Percentiles rank a stretch among this genome's conserved stretches.
These are phyloP conservation scores for Heterodera carotae DNA, from an alignment of 1,140 invertebrate genomes.

Conservation along the genomic window DNA sequence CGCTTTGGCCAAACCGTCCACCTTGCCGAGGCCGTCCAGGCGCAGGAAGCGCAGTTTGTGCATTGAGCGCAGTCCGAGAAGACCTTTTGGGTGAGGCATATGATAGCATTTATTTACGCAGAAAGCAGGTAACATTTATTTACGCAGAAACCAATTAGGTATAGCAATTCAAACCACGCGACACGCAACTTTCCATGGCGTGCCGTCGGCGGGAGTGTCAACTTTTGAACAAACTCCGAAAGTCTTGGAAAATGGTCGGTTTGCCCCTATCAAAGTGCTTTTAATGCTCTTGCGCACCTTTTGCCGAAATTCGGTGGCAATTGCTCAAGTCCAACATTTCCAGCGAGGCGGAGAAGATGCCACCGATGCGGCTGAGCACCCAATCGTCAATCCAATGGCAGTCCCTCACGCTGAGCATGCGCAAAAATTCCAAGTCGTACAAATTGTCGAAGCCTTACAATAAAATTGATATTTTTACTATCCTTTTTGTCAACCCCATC, in stretches of 20 bases:
- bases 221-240: too few relatives aligned
- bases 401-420: constrained; percentile 73
- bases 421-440: constrained; percentile 70
- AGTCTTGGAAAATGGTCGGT: too few relatives aligned
- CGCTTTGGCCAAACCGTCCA: constrained; percentile 62
- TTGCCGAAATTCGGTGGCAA: constrained; percentile 72
- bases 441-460: constrained; percentile 58
- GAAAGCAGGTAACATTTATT: too few relatives aligned
- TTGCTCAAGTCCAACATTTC: constrained; percentile 77
- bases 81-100: constrained; percentile 65
- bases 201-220: too few relatives aligned
- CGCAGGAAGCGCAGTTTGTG: constrained; percentile 66
- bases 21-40: constrained; percentile 63
- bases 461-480: constrained; percentile 32
- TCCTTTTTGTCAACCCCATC: too few relatives aligned
- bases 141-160: too few relatives aligned
- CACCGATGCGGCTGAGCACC: constrained; percentile 73
- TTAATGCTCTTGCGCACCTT: too few relatives aligned
- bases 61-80: constrained; percentile 73
- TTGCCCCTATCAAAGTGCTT: too few relatives aligned
- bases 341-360: constrained; percentile 70
- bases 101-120: too few relatives aligned
- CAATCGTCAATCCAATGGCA: constrained; percentile 76
- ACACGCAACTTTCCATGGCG: too few relatives aligned
- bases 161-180: too few relatives aligned